Evolutionary conservation across 2,113 vertebrate species (phyloP).

Genomic region (Zosterops borbonicus): DNA sequence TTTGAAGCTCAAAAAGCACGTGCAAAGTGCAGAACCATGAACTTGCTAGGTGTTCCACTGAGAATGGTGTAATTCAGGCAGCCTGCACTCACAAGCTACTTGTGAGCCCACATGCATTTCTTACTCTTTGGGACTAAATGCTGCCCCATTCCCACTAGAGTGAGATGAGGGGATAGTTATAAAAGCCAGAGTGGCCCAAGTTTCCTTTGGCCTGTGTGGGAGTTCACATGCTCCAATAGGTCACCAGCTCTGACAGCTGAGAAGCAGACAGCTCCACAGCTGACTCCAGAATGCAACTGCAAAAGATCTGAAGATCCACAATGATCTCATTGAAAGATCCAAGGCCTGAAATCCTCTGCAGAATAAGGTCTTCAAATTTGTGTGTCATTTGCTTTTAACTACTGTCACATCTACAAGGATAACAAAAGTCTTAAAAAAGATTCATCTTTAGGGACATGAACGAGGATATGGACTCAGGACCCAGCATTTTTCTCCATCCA

Average conservation of each 20-base stretch:
- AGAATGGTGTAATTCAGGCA: neutral
- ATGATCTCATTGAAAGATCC: neutral
- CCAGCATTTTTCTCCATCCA: neutral
- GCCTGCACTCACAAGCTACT: neutral
- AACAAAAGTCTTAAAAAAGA: neutral
- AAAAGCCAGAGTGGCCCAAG: neutral
- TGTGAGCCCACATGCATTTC: neutral
- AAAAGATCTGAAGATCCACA: neutral
- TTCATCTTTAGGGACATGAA: neutral
- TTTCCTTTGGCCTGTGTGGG: neutral
- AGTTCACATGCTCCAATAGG: neutral
- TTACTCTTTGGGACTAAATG: neutral
- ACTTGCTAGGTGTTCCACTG: neutral
- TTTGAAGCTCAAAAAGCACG: neutral
- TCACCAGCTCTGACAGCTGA: neutral
- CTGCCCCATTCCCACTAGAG: neutral
- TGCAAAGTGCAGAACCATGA: neutral
- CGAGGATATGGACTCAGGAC: neutral
- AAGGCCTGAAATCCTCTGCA: neutral
- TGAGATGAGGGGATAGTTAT: neutral
- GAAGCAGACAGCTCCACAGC: neutral
- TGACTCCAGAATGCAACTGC: neutral
- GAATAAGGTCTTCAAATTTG: neutral
- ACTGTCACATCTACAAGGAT: neutral
- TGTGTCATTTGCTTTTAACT: neutral